Conservation (phyloP, 2,888 invertebrate genomes). For the Rotaria magnacalcarata region DNA sequence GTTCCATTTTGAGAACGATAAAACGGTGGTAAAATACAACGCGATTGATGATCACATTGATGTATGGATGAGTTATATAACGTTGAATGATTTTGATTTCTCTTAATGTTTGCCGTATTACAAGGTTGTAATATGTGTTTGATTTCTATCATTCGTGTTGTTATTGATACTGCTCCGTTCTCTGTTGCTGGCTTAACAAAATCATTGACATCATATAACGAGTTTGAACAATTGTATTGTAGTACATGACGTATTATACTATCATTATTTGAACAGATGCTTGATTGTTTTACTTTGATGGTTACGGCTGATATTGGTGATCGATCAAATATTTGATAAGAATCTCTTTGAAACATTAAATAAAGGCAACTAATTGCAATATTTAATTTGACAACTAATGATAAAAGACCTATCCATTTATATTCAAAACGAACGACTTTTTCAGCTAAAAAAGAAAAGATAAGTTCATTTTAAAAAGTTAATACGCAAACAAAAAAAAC, state of each 20-base stretch:
- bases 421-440: background rate
- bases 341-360: background rate
- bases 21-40: conserved; percentile 8
- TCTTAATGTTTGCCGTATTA: background rate
- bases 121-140: background rate
- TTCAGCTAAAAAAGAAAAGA: background rate
- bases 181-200: background rate
- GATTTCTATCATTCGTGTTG: background rate
- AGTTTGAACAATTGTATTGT: background rate
- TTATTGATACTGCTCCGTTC: background rate
- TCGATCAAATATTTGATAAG: conserved; percentile 32
- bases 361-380: background rate
- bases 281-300: background rate
- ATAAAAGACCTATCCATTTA: background rate
- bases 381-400: background rate
- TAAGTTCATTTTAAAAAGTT: too few relatives aligned
- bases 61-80: background rate
- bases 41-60: background rate
- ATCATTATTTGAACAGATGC: background rate
- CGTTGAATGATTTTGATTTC: background rate
- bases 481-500: too few relatives aligned
- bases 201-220: background rate
- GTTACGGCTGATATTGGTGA: conserved; percentile 7
- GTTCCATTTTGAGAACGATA: background rate
- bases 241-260: background rate